phyloP scores from a whole-genome alignment of 2,113 vertebrate species.

The Tetrax tetrax region DNA sequence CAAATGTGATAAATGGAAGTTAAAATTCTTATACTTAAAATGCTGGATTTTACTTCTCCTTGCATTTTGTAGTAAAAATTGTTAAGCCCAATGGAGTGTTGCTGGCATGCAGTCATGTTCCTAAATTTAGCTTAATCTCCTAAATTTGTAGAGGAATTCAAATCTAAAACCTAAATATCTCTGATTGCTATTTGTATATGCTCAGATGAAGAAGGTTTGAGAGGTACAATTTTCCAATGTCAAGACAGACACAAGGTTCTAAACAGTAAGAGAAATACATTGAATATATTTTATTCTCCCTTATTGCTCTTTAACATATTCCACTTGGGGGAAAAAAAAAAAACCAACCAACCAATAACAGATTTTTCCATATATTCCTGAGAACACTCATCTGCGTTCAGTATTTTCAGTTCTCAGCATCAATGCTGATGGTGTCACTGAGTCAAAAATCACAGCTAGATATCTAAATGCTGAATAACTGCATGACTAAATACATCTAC shows the following conservation, averaged over 20 bases:
- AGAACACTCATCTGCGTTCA: neutral
- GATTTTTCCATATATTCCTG: neutral
- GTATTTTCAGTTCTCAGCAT: neutral
- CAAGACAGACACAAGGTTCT: neutral
- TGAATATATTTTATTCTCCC: neutral
- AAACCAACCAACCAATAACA: neutral
- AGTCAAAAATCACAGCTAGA: slow-evolving; percentile 28
- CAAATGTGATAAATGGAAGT: neutral
- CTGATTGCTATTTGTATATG: neutral
- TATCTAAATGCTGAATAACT: slow-evolving; percentile 18
- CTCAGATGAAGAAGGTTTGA: neutral
- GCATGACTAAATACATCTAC: slow-evolving; percentile 11
- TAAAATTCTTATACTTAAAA: neutral
- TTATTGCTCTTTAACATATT: neutral
- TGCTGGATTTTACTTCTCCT: neutral
- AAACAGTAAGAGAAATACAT: neutral
- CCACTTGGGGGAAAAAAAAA: accelerated
- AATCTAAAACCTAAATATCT: neutral
- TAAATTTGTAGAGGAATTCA: neutral
- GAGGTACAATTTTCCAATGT: neutral
- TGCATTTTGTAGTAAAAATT: neutral
- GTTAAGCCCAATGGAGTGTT: neutral
- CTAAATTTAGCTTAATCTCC: neutral
- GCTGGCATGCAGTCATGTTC: neutral
- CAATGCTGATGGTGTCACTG: neutral